Evolutionary conservation across 2,888 invertebrate species (phyloP), one percentile per base, ranked within the genome.

Genomic region (Drosophila subsilvestris): DNA sequence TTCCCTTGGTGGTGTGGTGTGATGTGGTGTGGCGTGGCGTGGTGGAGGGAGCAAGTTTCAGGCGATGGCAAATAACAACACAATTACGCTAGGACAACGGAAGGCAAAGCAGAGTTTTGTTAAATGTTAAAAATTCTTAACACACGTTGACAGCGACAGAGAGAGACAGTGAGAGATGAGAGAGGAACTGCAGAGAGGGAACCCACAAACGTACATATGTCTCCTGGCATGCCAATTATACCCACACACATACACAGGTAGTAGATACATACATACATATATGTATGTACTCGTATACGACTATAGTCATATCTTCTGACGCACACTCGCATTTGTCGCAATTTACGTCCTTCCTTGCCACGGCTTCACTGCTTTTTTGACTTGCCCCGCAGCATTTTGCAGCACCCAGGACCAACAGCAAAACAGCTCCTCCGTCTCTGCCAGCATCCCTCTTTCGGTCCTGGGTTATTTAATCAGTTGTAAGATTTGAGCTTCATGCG

Each of bases 401-500:
- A 37, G 37, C 37, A 37, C 14, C 14, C 62, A 49, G 27, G 55
- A 43, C 27, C 8, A 71, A 44, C 66, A 44, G 43, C 32, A 29
- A 43, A 27, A 14, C 14, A n/a, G n/a, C 37, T 14, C 0, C 37
- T 37, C 5, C 14, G 14, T 18, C 43, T 47, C 29, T 10, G 25
- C 48, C 49, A 22, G 60, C 42, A 63, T 37, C 1, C 32, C 12
- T 18, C 53, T 50, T 69, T 29, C 70, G 50, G 57, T 54, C 55
- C 65, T 61, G 85, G 84, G 78, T 84, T 86, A 84, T 84, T 84
- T 86, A 84, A 84, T 84, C 83, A 86, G 83, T 81, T 86, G 83
- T 84, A 84, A 86, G 83, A 84, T 86, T 84, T 84, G 79, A 79
- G 83, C 81, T 84, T 86, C 83, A 84, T 84, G 83, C 86, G 83